A percentile compares a stretch with the other conserved stretches of the same genome.
Conservation (phyloP, 2,888 invertebrate species). For the Brachyopa scutellaris region DNA sequence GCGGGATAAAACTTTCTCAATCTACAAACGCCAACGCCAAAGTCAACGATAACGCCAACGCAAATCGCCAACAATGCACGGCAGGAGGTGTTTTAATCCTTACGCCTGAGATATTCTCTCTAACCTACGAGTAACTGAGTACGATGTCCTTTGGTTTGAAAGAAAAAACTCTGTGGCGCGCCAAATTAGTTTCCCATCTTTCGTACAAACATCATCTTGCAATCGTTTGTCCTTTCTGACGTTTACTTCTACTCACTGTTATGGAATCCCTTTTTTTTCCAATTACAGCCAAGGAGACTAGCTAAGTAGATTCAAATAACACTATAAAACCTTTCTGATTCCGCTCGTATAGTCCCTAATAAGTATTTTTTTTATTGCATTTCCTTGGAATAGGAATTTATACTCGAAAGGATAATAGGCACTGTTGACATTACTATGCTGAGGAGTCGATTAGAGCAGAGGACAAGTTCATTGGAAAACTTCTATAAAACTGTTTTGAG, state of each 20-base stretch:
- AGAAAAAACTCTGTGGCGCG: background rate
- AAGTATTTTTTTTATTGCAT: constrained; percentile 26
- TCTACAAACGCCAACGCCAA: no score
- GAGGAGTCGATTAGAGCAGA: constrained; percentile 32
- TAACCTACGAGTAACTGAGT: no score
- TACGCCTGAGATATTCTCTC: no score
- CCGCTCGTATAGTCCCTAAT: constrained; percentile 11
- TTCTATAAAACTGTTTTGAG: constrained; percentile 25
- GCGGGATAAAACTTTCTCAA: no score
- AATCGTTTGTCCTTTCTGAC: background rate
- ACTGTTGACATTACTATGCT: constrained; percentile 14
- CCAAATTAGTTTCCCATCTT: background rate
- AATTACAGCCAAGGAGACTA: background rate
- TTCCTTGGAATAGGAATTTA: background rate
- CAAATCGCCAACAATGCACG: no score
- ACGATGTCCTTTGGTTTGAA: no score
- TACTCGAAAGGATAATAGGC: no score
- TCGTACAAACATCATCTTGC: background rate
- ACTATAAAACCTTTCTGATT: background rate
- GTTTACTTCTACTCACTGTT: background rate
- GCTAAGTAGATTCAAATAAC: constrained; percentile 23
- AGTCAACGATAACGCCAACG: no score
- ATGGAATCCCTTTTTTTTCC: no score
- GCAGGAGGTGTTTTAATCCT: no score
- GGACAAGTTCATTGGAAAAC: constrained; percentile 1